Evolutionary conservation across 2,113 vertebrate genomes (phyloP).

Genomic region (Prionailurus bengalensis): DNA sequence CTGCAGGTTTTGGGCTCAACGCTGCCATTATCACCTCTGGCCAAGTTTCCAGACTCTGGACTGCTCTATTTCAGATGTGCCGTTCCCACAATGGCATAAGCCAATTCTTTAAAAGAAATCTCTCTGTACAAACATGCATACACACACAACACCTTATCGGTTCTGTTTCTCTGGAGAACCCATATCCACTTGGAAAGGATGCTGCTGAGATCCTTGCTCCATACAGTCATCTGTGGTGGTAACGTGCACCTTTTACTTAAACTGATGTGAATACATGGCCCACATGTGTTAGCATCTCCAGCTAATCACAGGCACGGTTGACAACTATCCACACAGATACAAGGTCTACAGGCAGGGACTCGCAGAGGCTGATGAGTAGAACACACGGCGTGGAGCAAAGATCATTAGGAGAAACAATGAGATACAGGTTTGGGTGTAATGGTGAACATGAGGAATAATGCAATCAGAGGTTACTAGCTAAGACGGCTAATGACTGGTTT

Average conservation of each 20-base stretch:
- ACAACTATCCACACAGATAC: neutral
- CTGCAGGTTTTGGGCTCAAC: neutral
- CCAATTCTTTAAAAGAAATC: slow-evolving; percentile 23
- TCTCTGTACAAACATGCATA: neutral
- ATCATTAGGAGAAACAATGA: neutral
- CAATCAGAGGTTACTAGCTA: neutral
- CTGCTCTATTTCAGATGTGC: neutral
- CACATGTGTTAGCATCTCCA: neutral
- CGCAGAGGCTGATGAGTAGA: neutral
- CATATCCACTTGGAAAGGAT: neutral
- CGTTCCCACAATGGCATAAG: neutral
- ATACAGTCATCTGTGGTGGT: neutral
- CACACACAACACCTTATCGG: neutral
- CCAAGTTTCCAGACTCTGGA: neutral
- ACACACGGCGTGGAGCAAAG: neutral
- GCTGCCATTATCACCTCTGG: neutral
- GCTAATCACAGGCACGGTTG: neutral
- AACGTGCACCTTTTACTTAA: neutral
- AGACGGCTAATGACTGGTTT: neutral
- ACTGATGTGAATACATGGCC: neutral
- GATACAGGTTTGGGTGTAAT: neutral
- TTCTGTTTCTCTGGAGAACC: neutral
- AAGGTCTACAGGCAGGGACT: neutral
- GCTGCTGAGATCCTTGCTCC: neutral
- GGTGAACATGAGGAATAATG: neutral